Evolutionary conservation across 2,113 vertebrate species (phyloP), one percentile per base, ranked within the genome.

Genomic region (Leptosomus discolor): DNA sequence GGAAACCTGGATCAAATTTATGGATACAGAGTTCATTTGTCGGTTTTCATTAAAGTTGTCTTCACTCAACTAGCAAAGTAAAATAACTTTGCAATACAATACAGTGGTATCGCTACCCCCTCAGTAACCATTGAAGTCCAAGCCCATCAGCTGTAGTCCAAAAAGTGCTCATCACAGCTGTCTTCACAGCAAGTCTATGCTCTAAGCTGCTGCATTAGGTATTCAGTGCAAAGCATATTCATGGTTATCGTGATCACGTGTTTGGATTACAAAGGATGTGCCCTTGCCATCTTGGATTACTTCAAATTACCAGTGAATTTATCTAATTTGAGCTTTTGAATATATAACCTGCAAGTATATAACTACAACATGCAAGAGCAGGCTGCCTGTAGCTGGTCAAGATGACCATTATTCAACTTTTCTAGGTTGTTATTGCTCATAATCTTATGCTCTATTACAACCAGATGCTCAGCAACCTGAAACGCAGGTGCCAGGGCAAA

Each of bases 381-480:
- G 48, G 5, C 73, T 70, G 39, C 39, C 71, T 70, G 54, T 16
- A 53, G 39, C 82, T 85, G 39, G 29, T 56, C 81, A 64, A 12
- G 70, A 76, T 29, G 34, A 82, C 56, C 51, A 68, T 1, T 27
- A n/a, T 39, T 51, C 74, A 60, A 58, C 74, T 20, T 30, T 56
- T 88, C 78, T 67, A 68, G 90, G 37, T 10, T 50, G 54, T 39
- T 67, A 7, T 23, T 30, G 61, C 88, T 30, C 37, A 15, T 58
- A 61, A 64, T 60, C 85, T 27, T 12, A 0, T 12, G 3, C 37
- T 90, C 43, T 57, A 27, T 61, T 12, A 26, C 27, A 68, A 60
- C 5, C 81, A 93, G 88, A 51, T 90, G 90, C 78, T 94, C 77
- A 58, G 77, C 61, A 87, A 54, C 65, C 77, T 56, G 78, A 54